A percentile compares a stretch with the other conserved stretches of the same genome.
Evolutionary conservation across 2,113 vertebrate genomes (phyloP).

Genomic region (Coptodon rendalli): DNA sequence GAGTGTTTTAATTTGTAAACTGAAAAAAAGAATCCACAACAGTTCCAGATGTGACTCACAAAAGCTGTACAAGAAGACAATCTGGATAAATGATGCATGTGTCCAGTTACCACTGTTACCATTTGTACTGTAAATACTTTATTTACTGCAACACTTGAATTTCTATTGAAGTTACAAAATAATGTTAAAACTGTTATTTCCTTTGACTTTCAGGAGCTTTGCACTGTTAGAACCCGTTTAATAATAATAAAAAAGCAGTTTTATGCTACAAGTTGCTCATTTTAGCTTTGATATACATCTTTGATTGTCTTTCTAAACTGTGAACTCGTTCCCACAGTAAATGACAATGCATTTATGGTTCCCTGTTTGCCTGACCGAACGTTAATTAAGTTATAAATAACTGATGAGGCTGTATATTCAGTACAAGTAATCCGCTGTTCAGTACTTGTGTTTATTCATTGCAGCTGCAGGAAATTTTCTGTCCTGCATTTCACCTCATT

Average conservation of each 20-base stretch:
- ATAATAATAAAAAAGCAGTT: neutral
- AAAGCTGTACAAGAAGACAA: neutral
- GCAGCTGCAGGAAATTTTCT: constrained; percentile 32
- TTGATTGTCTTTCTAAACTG: neutral
- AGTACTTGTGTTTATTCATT: constrained; percentile 11
- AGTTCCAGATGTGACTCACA: neutral
- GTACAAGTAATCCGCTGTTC: neutral
- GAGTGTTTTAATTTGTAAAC: neutral
- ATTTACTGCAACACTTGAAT: neutral
- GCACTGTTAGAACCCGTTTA: constrained; percentile 39
- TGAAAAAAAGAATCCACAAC: neutral
- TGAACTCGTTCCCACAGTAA: neutral
- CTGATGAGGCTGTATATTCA: neutral
- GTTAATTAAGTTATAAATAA: constrained; percentile 35
- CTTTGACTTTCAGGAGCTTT: neutral
- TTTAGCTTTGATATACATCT: neutral
- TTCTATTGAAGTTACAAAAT: neutral
- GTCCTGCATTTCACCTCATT: constrained; percentile 47
- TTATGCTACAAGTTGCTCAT: neutral
- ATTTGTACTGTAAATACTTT: neutral
- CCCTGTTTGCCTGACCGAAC: neutral
- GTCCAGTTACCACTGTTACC: neutral
- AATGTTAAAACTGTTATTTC: neutral
- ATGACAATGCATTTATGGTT: neutral
- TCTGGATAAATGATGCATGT: neutral